Evolutionary conservation across 2,797 vertebrate genomes (phyloP), one percentile per base, ranked within the genome.

Genomic region (Halcyon leucocephala): DNA sequence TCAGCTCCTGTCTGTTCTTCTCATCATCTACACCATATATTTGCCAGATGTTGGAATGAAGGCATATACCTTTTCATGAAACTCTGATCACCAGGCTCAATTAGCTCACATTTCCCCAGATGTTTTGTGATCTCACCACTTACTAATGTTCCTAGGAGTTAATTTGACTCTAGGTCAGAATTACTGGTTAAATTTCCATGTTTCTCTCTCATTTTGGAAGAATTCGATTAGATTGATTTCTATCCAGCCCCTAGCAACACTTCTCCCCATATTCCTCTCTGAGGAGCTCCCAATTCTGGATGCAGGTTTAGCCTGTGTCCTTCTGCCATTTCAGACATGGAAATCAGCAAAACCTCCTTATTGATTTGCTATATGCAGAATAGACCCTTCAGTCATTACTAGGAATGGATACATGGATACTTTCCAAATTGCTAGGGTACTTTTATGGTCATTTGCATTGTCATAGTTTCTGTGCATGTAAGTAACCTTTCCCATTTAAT

Each of bases 121-220:
- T 94, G 83, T 94, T 93, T 72, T 78, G 74, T 97, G 96, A 97
- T 95, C 92, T 96, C 93, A 95, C 19, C 74, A 85, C 78, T 94
- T 83, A 78, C 1, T 89, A 92, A 94, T 1, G 8, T 89, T 86
- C 60, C 58, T 57, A 71, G 62, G 62, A 90, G 14, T 78, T 60
- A 70, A 41, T 6, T 58, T 70, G 42, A 88, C 41, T 77, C 28
- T 44, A 58, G 52, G 67, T 78, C 71, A 92, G 81, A 86, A 86
- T 83, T 58, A 72, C 41, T 74, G 37, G 44, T 71, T 89, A 72
- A 44, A 94, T 55, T 48, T 79, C 28, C 55, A 42, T 33, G 22
- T 14, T 80, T 65, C 7, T 83, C 12, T 91, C 39, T 49, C 9
- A 13, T 78, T 93, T 54, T 85, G 72, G 82, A 95, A 89, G 66